phyloP scores from a whole-genome alignment of 2,888 invertebrate genomes.

The Cataglyphis altisquamis region DNA sequence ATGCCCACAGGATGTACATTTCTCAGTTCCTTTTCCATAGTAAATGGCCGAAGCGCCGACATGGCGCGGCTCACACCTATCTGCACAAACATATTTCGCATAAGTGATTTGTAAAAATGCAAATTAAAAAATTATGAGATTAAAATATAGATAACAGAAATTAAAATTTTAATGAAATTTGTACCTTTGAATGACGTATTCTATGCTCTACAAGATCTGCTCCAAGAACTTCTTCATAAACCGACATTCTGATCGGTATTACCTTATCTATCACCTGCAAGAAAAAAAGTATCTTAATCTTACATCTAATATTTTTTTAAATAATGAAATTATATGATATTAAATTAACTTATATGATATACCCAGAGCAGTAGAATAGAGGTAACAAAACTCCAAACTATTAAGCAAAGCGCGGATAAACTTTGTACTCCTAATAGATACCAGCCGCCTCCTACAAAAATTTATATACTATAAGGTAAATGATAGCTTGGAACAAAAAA shows the following conservation, averaged over 20 bases:
- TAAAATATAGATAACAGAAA: slow-evolving; percentile 45
- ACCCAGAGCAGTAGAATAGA: slow-evolving; percentile 92
- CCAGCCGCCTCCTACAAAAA: slow-evolving; percentile 92
- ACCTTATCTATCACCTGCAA: slow-evolving; percentile 90
- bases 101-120: slow-evolving; percentile 36
- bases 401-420: slow-evolving; percentile 91
- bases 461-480: background rate
- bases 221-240: slow-evolving; percentile 94
- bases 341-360: slow-evolving; percentile 61
- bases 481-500: background rate
- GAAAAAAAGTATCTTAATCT: background rate
- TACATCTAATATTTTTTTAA: background rate
- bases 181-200: slow-evolving; percentile 91
- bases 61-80: slow-evolving; percentile 91
- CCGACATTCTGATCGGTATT: slow-evolving; percentile 94
- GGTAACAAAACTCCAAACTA: slow-evolving; percentile 91
- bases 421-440: slow-evolving; percentile 94
- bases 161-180: slow-evolving; percentile 54
- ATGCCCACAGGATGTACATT: slow-evolving; percentile 88
- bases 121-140: slow-evolving; percentile 50
- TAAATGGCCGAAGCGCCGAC: slow-evolving; percentile 90
- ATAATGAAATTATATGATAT: background rate
- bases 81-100: slow-evolving; percentile 66
- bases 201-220: slow-evolving; percentile 96
- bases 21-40: slow-evolving; percentile 86